Evolutionary conservation across 2,113 vertebrate species (phyloP).

Genomic region (Channa maculata): DNA sequence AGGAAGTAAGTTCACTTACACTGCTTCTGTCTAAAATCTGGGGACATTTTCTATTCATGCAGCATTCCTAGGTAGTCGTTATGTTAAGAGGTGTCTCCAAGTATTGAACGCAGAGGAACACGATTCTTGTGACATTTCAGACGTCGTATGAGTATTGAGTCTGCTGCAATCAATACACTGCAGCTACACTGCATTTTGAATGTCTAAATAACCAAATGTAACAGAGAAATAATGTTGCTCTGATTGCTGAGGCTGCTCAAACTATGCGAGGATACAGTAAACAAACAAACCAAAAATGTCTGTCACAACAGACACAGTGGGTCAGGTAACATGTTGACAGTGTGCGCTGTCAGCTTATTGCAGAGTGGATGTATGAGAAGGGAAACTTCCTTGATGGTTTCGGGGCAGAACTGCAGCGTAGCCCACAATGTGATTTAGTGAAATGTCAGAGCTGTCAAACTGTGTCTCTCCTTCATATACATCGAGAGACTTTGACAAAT

Average conservation of each 20-base stretch:
- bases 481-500: slow-evolving; percentile 70
- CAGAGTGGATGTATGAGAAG: slow-evolving; percentile 56
- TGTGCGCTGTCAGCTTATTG: slow-evolving; percentile 66
- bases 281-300: slow-evolving; percentile 27
- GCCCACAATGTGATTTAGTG: slow-evolving; percentile 66
- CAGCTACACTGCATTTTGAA: background rate
- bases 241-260: slow-evolving; percentile 6
- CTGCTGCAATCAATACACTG: background rate
- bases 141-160: slow-evolving; percentile 15
- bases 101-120: background rate
- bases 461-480: slow-evolving; percentile 56
- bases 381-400: slow-evolving; percentile 62
- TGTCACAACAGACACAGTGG: slow-evolving; percentile 51
- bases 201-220: slow-evolving; percentile 6
- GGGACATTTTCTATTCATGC: slow-evolving; percentile 11
- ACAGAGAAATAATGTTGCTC: background rate
- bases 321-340: slow-evolving; percentile 62
- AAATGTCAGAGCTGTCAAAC: slow-evolving; percentile 75
- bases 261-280: slow-evolving; percentile 14
- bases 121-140: slow-evolving; percentile 1
- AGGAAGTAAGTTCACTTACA: slow-evolving; percentile 87
- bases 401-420: slow-evolving; percentile 48
- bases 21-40: slow-evolving; percentile 19
- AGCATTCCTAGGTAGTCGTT: background rate
- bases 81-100: background rate